phyloP scores from a whole-genome alignment of 2,888 invertebrate genomes.

The Sinhomidia bicolor region DNA sequence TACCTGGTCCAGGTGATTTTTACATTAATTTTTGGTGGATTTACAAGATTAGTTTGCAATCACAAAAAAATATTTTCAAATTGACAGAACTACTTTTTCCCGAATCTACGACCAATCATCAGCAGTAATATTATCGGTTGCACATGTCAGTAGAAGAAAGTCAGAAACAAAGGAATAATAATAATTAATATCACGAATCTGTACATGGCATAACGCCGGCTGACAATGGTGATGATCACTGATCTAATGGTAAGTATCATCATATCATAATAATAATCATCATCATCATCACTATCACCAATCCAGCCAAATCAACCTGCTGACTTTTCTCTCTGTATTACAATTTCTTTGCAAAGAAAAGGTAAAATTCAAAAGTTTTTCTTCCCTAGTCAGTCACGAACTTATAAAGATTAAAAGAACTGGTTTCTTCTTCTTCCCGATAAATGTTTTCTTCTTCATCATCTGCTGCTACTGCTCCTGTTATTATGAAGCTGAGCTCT shows the following conservation, averaged over 20 bases:
- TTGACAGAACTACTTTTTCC: too few relatives aligned
- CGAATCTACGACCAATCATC: too few relatives aligned
- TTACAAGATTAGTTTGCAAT: too few relatives aligned
- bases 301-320: constrained; percentile 38
- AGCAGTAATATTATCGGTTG: too few relatives aligned
- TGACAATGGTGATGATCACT: background rate
- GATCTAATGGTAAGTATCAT: too few relatives aligned
- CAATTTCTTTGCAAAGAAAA: background rate
- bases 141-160: too few relatives aligned
- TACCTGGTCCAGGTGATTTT: too few relatives aligned
- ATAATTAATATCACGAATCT: background rate
- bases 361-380: background rate
- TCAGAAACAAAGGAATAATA: background rate
- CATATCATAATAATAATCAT: too few relatives aligned
- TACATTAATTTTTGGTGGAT: too few relatives aligned
- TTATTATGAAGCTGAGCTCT: too few relatives aligned
- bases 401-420: constrained; percentile 13
- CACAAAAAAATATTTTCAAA: too few relatives aligned
- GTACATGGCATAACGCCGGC: background rate
- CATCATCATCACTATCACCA: too few relatives aligned
- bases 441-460: background rate
- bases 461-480: background rate
- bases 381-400: background rate
- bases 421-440: constrained; percentile 10
- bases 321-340: background rate